Conservation (phyloP, 1,140 invertebrate species). For the Drosophila albomicans region DNA sequence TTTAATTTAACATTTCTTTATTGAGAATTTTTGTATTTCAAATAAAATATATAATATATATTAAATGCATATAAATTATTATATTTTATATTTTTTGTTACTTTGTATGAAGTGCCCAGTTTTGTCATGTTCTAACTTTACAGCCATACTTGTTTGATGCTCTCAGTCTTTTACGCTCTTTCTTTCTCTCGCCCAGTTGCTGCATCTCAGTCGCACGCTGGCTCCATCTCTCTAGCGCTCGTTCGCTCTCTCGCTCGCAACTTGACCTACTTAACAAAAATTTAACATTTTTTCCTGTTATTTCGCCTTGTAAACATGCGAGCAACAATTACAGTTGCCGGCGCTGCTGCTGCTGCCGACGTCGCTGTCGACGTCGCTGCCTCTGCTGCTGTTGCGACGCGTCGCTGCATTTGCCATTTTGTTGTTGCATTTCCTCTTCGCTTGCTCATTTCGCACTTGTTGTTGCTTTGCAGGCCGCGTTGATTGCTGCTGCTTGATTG, state of each 20-base stretch:
- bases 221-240: constrained; percentile 20
- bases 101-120: not conserved
- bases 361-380: constrained; percentile 30
- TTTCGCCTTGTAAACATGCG: constrained; percentile 77
- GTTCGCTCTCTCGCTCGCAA: constrained; percentile 51
- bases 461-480: constrained; percentile 48
- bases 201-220: constrained; percentile 16
- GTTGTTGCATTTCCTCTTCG: constrained; percentile 77
- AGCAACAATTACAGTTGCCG: constrained; percentile 73
- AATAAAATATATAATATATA: not conserved
- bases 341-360: constrained; percentile 29
- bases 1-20: not conserved
- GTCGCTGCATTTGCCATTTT: constrained; percentile 54
- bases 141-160: constrained; percentile 68
- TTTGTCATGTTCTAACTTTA: constrained; percentile 35
- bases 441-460: constrained; percentile 63
- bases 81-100: not conserved
- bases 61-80: not conserved
- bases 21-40: not conserved
- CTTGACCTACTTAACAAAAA: constrained; percentile 84
- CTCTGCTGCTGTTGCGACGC: constrained; percentile 34
- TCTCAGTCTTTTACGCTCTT: constrained; percentile 35
- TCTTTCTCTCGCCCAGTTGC: constrained; percentile 7
- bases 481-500: constrained; percentile 46
- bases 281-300: constrained; percentile 84